These are phyloP conservation scores for Neomonachus schauinslandi DNA, from an alignment of 2,113 vertebrate genomes.

Conservation along the genomic window DNA sequence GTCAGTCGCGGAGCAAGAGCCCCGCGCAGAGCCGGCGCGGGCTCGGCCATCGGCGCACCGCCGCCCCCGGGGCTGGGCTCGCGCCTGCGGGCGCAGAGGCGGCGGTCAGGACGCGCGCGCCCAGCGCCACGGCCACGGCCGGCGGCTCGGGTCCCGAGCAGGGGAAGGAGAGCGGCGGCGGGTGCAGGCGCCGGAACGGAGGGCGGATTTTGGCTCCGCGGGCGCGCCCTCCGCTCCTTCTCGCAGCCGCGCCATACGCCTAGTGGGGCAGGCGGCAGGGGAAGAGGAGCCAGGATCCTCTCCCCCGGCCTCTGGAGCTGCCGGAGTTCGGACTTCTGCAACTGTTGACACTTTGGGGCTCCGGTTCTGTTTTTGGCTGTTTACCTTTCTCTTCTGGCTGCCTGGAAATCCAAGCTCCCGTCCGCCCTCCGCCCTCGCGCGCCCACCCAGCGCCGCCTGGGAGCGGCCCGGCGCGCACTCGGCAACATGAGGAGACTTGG, in stretches of 20 bases:
- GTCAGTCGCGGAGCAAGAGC: conserved; percentile 80
- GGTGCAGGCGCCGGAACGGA: background rate
- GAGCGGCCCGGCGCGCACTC: conserved; percentile 66
- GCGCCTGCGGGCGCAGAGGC: conserved; percentile 8
- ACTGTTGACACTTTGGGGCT: conserved; percentile 55
- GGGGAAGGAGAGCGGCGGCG: background rate
- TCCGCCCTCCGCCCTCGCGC: background rate
- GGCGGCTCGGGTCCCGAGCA: conserved; percentile 10
- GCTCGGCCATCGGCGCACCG: conserved; percentile 68
- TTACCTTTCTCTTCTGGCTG: background rate
- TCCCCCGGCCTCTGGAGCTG: background rate
- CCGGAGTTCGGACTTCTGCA: conserved; percentile 68
- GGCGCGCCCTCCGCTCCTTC: conserved; percentile 60
- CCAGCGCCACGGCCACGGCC: background rate
- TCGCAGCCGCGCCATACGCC: background rate
- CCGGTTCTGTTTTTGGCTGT: background rate
- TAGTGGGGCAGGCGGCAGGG: background rate
- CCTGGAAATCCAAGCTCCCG: background rate
- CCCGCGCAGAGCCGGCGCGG: conserved; percentile 69
- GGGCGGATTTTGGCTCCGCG: conserved; percentile 55
- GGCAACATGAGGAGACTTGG: conserved; percentile 86
- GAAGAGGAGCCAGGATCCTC: background rate
- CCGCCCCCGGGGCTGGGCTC: conserved; percentile 63
- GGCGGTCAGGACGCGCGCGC: background rate
- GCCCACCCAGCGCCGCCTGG: conserved; percentile 23